Base-by-base conservation (phyloP, 1,140 invertebrate species). In the Octopus sinensis region DNA sequence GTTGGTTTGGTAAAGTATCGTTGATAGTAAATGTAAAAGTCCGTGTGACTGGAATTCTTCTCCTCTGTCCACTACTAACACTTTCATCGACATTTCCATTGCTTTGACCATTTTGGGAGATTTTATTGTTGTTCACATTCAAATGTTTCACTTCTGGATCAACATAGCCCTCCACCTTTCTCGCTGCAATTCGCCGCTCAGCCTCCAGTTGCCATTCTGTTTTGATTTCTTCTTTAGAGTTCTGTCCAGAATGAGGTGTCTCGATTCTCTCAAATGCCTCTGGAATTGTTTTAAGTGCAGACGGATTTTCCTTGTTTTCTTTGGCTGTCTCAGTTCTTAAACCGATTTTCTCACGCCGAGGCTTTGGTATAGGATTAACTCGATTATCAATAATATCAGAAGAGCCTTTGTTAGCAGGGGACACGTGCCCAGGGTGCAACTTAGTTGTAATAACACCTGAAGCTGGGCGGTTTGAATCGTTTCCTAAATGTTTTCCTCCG, bases 171-270 rank as follows among this genome's bases (percentile, higher is more conserved):
- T 78, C 43, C 30, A 78, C 80, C 83, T 83, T 81, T 80, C 80
- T 43, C 0, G 84, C 84, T 54, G 81, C 83, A 82, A 85, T 85
- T 81, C 86, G 78, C 75, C 84, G 84, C 76, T 87, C 83, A 17
- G 86, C 87, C 51, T 87, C 88, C 54, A 84, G 79, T 76, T 89
- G 87, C 87, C 87, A 88, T 53, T 82, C 82, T 62, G 84, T 85
- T 76, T 82, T 78, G n/a, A 51, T 1, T 52, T 12, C 54, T 3
- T 76, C 30, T 54, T 17, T 23, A 81, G 52, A 1, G 7, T 68
- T 43, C 23, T 75, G 53, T 17, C 4, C 68, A n/a, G 53, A 13
- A 7, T 53, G 53, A 71, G 56, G 79, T n/a, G 23, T 68, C 23
- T 23, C 23, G 62, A 56, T 23, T 4, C 54, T 52, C 6, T 52